These are phyloP conservation scores for Catharus fuscescens DNA, from an alignment of 2,113 vertebrate species.

Conservation along the genomic window DNA sequence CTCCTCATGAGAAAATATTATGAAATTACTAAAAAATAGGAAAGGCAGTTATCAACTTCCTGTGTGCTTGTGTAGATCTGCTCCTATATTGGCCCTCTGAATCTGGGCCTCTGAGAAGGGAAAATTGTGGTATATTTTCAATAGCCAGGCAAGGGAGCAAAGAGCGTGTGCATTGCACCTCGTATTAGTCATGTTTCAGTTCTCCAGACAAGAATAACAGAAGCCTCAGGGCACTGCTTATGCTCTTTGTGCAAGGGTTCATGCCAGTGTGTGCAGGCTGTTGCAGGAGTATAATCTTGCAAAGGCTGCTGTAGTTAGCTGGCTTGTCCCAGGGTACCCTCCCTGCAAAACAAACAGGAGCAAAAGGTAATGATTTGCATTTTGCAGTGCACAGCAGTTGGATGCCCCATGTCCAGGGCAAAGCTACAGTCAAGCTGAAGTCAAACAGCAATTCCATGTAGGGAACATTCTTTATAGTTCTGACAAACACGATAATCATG, in stretches of 20 bases:
- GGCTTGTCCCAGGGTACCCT: background rate
- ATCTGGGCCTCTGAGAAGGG: background rate
- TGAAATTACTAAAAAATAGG: background rate
- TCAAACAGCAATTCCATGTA: background rate
- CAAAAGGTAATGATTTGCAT: background rate
- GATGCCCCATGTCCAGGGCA: background rate
- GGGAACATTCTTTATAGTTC: background rate
- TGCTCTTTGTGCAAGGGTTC: background rate
- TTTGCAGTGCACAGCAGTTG: background rate
- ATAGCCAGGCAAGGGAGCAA: background rate
- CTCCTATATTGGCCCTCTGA: background rate
- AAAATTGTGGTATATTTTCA: background rate
- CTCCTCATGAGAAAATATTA: background rate
- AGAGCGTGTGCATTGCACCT: background rate
- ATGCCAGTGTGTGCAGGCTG: background rate
- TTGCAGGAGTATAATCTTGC: background rate
- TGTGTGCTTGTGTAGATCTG: fast-evolving
- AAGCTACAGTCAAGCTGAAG: background rate
- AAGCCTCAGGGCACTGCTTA: background rate
- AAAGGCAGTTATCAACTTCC: background rate
- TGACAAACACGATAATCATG: background rate
- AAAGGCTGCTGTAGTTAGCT: background rate
- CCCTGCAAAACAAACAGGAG: background rate
- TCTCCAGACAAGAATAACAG: conserved; percentile 4
- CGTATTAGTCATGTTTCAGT: background rate